Conservation (phyloP, 2,797 vertebrate genomes). For the Manis crassicaudata region DNA sequence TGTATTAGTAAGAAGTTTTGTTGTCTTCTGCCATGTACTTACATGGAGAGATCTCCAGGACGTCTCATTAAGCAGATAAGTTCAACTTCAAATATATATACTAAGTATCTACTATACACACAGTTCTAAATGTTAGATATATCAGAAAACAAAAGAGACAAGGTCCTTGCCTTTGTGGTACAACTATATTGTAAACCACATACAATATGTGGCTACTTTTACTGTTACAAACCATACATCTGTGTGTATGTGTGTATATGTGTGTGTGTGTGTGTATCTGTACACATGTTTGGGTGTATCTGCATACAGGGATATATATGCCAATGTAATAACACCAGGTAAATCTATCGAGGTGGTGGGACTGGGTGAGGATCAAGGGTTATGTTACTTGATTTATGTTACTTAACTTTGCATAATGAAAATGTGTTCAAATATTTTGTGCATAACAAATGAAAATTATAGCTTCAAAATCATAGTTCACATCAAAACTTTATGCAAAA, state of each 20-base stretch:
- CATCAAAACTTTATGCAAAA: background rate
- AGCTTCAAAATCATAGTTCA: background rate
- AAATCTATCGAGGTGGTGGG: background rate
- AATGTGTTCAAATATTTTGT: background rate
- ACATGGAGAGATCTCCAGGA: background rate
- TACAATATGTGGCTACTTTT: background rate
- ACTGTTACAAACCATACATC: background rate
- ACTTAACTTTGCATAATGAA: background rate
- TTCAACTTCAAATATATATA: background rate
- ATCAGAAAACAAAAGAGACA: background rate
- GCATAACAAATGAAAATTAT: background rate
- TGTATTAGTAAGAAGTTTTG: background rate
- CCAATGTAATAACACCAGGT: background rate
- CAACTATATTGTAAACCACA: background rate
- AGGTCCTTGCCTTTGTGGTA: background rate
- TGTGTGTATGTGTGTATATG: background rate
- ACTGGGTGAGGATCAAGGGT: background rate
- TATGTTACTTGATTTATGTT: background rate
- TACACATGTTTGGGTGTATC: background rate
- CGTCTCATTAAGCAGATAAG: background rate
- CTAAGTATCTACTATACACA: background rate
- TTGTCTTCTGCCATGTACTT: background rate
- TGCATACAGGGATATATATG: background rate
- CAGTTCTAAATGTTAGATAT: background rate
- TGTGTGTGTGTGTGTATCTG: no score